Evolutionary conservation across 2,113 vertebrate genomes (phyloP).

Genomic region (Naja naja): DNA sequence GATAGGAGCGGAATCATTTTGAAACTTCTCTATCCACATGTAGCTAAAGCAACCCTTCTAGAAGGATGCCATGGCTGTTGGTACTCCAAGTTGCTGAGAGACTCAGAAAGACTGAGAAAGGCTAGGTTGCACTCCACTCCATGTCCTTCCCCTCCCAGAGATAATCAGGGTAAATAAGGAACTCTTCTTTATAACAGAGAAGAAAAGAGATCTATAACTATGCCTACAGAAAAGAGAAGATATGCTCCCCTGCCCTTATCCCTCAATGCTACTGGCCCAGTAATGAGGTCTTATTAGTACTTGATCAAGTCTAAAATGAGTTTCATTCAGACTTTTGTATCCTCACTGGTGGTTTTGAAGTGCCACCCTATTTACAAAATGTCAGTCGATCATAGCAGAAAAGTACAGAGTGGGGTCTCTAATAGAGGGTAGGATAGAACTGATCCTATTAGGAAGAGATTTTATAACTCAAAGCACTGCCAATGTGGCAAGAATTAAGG

Average conservation of each 20-base stretch:
- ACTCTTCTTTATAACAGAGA: neutral
- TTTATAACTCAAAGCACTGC: neutral
- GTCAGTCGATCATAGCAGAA: neutral
- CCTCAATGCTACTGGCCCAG: neutral
- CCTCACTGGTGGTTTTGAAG: neutral
- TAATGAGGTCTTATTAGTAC: neutral
- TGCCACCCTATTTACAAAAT: neutral
- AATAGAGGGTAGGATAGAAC: neutral
- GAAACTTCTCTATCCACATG: neutral
- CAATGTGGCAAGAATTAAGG: neutral
- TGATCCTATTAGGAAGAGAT: neutral
- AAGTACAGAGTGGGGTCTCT: neutral
- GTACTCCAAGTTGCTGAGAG: neutral
- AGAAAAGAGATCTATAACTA: neutral
- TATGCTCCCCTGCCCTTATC: neutral
- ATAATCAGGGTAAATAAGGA: neutral
- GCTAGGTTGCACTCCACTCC: neutral
- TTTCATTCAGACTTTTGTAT: neutral
- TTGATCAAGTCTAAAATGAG: neutral
- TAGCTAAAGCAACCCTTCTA: neutral
- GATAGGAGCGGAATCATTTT: neutral
- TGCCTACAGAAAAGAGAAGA: neutral
- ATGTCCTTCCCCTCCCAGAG: neutral
- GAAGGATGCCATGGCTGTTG: neutral
- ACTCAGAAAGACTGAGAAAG: neutral